Conservation (phyloP, 2,888 invertebrate species). For the Cosmorhoe ocellata region DNA sequence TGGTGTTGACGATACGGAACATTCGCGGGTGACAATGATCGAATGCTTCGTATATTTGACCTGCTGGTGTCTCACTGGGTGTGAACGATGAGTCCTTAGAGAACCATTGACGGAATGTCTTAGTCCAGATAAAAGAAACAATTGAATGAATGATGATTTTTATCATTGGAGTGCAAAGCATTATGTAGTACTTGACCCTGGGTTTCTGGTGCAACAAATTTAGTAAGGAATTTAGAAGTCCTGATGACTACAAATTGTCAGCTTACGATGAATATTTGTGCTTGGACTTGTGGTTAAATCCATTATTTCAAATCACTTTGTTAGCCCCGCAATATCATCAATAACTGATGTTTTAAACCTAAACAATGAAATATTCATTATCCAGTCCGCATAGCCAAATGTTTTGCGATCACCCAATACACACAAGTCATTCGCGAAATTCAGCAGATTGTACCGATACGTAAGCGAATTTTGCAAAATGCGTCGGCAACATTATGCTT, state of each 20-base stretch:
- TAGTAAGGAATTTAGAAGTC: too few species aligned
- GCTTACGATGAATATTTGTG: too few species aligned
- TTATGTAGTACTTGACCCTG: too few species aligned
- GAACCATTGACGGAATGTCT: constrained; percentile 9
- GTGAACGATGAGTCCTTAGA: constrained; percentile 18
- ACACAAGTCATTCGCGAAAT: constrained; percentile 4
- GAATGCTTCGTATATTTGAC: constrained; percentile 40
- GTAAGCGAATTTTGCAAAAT: constrained; percentile 11
- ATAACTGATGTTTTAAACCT: neutral
- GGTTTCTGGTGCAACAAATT: too few species aligned
- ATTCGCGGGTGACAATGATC: constrained; percentile 56
- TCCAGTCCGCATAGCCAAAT: neutral
- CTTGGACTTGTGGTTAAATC: too few species aligned
- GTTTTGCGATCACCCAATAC: neutral
- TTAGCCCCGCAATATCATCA: too few species aligned
- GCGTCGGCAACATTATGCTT: constrained; percentile 5
- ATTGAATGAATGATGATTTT: too few species aligned
- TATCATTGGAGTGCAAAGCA: too few species aligned
- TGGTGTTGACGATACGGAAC: constrained; percentile 30
- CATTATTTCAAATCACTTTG: too few species aligned
- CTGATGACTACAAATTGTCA: too few species aligned
- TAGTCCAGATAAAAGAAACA: too few species aligned
- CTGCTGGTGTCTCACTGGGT: constrained; percentile 14
- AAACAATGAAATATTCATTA: neutral
- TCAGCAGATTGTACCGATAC: neutral